phyloP scores from a whole-genome alignment of 2,888 invertebrate species.

The Drosophila limbata region DNA sequence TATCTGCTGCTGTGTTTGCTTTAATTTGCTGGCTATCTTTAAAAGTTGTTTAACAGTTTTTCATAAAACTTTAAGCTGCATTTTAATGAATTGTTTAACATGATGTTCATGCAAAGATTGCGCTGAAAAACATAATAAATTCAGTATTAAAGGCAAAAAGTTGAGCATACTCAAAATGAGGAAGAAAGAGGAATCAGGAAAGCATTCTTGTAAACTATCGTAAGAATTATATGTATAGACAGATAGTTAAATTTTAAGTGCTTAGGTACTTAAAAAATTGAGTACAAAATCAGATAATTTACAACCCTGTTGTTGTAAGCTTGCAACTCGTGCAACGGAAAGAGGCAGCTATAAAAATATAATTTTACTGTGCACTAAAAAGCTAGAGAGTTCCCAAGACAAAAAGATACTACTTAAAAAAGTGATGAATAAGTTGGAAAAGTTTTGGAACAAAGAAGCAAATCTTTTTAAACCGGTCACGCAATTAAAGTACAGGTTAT shows the following conservation, averaged over 20 bases:
- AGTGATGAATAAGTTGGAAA: neutral
- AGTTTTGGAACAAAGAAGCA: neutral
- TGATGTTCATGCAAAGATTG: conserved; percentile 18
- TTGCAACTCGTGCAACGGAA: neutral
- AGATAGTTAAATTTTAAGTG: conserved; percentile 42
- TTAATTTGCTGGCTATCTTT: neutral
- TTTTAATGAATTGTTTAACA: conserved; percentile 51
- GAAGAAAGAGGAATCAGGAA: neutral
- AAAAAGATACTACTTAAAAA: neutral
- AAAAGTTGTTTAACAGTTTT: neutral
- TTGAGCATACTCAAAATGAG: neutral
- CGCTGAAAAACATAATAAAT: conserved; percentile 14
- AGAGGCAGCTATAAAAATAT: conserved; percentile 39
- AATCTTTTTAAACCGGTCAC: too few species aligned
- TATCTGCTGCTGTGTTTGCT: neutral
- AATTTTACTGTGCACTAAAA: conserved; percentile 22
- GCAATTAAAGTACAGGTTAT: neutral
- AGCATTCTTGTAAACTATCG: conserved; percentile 21
- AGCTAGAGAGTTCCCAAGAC: neutral
- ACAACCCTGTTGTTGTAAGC: conserved; percentile 15
- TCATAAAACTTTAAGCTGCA: conserved; percentile 14
- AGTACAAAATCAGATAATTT: conserved; percentile 48
- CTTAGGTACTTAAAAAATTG: conserved; percentile 31
- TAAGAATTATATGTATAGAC: conserved; percentile 26
- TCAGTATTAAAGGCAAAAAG: conserved; percentile 23